Conservation (phyloP, 2,797 vertebrate species). For the Hydrophis major region DNA sequence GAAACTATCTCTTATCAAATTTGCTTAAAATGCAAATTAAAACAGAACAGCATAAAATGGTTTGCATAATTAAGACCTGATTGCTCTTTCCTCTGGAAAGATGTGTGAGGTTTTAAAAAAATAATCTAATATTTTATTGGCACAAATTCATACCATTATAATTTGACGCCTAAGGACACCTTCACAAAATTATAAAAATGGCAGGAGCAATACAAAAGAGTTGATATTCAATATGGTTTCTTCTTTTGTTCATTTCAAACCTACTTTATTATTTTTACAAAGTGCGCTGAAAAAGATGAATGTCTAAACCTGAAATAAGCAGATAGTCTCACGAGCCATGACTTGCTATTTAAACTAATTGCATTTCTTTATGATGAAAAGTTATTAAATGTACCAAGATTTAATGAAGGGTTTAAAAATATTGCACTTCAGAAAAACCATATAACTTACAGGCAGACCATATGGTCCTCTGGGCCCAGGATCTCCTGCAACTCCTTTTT, state of each 20-base stretch:
- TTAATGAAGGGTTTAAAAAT: slow-evolving; percentile 50
- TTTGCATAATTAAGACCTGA: slow-evolving; percentile 2
- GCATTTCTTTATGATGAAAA: slow-evolving; percentile 35
- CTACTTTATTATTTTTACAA: not conserved
- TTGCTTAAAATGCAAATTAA: not conserved
- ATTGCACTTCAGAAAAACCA: not conserved
- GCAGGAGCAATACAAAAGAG: not conserved
- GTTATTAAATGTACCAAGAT: slow-evolving; percentile 31
- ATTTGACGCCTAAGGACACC: not conserved
- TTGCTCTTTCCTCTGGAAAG: not conserved
- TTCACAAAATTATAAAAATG: not conserved
- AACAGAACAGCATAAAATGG: rapidly evolving
- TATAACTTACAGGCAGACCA: slow-evolving; percentile 90
- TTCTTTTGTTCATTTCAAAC: not conserved
- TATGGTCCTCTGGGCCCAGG: slow-evolving; percentile 94
- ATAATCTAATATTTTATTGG: not conserved
- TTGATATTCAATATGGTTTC: not conserved
- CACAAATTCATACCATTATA: slow-evolving; percentile 6
- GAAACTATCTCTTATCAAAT: not conserved
- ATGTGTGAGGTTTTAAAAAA: not conserved
- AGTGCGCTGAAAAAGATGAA: not conserved
- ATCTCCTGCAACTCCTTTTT: slow-evolving; percentile 86
- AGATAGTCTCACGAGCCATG: not conserved
- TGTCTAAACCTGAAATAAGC: not conserved
- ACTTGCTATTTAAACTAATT: slow-evolving; percentile 33